Evolutionary conservation across 1,140 invertebrate genomes (phyloP).

Genomic region (Aphelenchoides besseyi): DNA sequence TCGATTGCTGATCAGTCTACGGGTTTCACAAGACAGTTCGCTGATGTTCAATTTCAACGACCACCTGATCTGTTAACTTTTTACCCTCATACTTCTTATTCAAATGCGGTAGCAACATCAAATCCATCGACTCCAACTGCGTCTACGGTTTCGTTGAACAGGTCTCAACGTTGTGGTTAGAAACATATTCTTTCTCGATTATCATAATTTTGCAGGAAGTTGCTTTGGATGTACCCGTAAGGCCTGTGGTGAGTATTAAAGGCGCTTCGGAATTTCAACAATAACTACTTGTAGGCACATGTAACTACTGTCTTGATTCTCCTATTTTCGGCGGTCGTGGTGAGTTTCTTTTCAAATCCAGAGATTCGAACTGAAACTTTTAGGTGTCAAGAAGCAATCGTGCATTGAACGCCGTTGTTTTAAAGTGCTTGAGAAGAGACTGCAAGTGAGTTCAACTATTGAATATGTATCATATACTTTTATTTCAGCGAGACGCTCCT

Average conservation of each 20-base stretch:
- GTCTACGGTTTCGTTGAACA: constrained; percentile 22
- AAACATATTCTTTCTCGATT: no score
- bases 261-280: background rate
- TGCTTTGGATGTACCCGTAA: constrained; percentile 53
- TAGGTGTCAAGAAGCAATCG: constrained; percentile 62
- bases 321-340: constrained; percentile 61
- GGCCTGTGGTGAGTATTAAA: constrained; percentile 38
- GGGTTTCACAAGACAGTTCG: background rate
- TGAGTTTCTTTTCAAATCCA: no score
- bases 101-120: background rate
- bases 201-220: no score
- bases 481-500: constrained; percentile 40
- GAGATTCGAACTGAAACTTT: no score
- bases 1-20: background rate
- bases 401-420: constrained; percentile 60
- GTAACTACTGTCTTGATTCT: constrained; percentile 60
- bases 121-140: constrained; percentile 10
- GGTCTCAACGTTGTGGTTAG: constrained; percentile 24
- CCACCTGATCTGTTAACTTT: background rate
- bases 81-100: background rate
- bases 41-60: background rate
- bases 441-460: constrained; percentile 21
- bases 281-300: constrained; percentile 23
- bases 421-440: constrained; percentile 57
- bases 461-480: background rate